These are phyloP conservation scores for Stenoptilia bipunctidactyla DNA, from an alignment of 2,888 invertebrate genomes.

Conservation along the genomic window DNA sequence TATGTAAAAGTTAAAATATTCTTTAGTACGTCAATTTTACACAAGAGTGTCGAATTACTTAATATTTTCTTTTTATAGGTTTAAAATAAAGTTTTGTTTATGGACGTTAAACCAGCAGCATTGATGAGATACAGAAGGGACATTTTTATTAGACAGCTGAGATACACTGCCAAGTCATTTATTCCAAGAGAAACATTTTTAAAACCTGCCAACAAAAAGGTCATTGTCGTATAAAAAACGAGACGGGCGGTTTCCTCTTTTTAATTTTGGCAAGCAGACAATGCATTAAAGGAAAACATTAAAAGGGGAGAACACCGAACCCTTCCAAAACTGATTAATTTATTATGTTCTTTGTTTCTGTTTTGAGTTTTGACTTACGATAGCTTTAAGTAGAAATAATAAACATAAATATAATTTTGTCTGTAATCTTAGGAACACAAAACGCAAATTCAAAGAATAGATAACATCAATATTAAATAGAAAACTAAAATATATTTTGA, in stretches of 20 bases:
- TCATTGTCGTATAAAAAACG: conserved; percentile 41
- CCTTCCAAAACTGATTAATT: conserved; percentile 63
- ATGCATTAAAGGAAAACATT: conserved; percentile 64
- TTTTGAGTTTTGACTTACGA: conserved; percentile 58
- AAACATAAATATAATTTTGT: too few species aligned
- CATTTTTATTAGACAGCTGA: not conserved
- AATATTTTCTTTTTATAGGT: too few species aligned
- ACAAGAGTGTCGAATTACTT: too few species aligned
- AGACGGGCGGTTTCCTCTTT: conserved; percentile 56
- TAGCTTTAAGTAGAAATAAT: too few species aligned
- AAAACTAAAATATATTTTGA: too few species aligned
- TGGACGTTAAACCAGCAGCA: too few species aligned
- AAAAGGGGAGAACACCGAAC: conserved; percentile 50
- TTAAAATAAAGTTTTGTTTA: too few species aligned
- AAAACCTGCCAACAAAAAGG: conserved; percentile 24
- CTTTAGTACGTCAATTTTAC: too few species aligned
- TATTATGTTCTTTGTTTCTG: conserved; percentile 65
- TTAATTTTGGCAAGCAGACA: conserved; percentile 65
- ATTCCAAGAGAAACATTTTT: not conserved
- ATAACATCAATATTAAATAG: too few species aligned
- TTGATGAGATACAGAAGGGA: not conserved
- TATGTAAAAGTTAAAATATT: too few species aligned
- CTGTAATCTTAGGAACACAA: too few species aligned
- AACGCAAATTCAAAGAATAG: too few species aligned
- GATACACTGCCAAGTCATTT: not conserved